phyloP scores from a whole-genome alignment of 2,113 vertebrate genomes.

The Peromyscus maniculatus region DNA sequence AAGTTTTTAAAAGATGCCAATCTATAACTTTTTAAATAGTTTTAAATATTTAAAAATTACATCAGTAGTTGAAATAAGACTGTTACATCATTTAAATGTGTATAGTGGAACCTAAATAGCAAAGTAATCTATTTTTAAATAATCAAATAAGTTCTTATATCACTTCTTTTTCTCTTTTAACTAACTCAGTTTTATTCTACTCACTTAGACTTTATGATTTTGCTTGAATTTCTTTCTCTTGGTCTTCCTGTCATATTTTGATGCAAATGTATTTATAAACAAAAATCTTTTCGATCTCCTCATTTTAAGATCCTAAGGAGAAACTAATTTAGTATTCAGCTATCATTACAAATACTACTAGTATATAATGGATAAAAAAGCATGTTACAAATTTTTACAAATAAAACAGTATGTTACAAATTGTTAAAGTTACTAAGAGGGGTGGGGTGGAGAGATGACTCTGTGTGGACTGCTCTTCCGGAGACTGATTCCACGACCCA shows the following conservation, averaged over 20 bases:
- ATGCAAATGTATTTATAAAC: neutral
- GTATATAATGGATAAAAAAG: neutral
- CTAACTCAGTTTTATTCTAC: neutral
- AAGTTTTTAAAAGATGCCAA: neutral
- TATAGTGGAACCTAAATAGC: neutral
- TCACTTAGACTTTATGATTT: neutral
- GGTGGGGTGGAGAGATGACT: neutral
- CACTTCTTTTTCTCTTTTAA: neutral
- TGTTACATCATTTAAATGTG: neutral
- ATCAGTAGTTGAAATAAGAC: constrained; percentile 1
- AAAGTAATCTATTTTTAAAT: neutral
- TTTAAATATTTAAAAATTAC: constrained; percentile 18
- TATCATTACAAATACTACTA: neutral
- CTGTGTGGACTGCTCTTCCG: neutral
- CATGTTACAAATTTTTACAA: neutral
- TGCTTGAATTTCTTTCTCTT: neutral
- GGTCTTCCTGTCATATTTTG: neutral
- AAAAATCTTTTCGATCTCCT: constrained; percentile 30
- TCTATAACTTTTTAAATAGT: constrained; percentile 8
- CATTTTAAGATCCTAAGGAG: neutral
- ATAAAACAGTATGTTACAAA: neutral
- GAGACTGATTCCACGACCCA: neutral
- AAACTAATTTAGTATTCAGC: neutral
- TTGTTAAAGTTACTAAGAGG: neutral
- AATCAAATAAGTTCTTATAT: neutral